A percentile compares a stretch with the other conserved stretches of the same genome.
Evolutionary conservation across 2,113 vertebrate genomes (phyloP).

Genomic region (Sceloporus tristichus): DNA sequence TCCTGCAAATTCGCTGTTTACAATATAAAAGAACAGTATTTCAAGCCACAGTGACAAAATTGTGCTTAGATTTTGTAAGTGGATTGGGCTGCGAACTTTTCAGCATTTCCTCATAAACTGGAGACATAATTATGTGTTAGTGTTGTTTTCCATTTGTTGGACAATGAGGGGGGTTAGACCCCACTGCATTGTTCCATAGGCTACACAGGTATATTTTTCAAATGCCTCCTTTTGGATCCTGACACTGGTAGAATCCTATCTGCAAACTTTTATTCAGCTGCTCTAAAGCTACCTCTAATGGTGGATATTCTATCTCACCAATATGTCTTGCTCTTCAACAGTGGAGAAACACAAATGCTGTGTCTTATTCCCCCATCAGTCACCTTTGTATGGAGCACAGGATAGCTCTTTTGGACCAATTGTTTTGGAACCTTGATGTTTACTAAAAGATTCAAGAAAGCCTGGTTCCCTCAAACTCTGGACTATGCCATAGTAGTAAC

Average conservation of each 20-base stretch:
- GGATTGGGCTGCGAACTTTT: no score
- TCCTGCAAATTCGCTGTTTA: no score
- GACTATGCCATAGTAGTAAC: constrained; percentile 3
- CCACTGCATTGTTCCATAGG: neutral
- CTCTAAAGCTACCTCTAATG: neutral
- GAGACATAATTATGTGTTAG: neutral
- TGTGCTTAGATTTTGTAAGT: no score
- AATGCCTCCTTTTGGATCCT: neutral
- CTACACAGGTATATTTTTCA: neutral
- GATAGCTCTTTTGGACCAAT: neutral
- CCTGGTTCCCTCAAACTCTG: neutral
- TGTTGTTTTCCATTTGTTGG: neutral
- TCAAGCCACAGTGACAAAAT: no score
- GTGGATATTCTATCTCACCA: neutral
- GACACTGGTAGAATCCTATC: neutral
- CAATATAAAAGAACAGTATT: no score
- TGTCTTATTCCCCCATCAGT: neutral
- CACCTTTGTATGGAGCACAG: neutral
- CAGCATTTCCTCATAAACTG: no score
- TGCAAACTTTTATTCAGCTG: neutral
- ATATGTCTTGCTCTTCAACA: neutral
- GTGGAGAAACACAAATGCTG: neutral
- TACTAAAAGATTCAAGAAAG: neutral
- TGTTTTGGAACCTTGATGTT: neutral
- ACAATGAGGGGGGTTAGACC: neutral